These are phyloP conservation scores for Aplodontia rufa DNA, from an alignment of 2,113 vertebrate species.

Conservation along the genomic window DNA sequence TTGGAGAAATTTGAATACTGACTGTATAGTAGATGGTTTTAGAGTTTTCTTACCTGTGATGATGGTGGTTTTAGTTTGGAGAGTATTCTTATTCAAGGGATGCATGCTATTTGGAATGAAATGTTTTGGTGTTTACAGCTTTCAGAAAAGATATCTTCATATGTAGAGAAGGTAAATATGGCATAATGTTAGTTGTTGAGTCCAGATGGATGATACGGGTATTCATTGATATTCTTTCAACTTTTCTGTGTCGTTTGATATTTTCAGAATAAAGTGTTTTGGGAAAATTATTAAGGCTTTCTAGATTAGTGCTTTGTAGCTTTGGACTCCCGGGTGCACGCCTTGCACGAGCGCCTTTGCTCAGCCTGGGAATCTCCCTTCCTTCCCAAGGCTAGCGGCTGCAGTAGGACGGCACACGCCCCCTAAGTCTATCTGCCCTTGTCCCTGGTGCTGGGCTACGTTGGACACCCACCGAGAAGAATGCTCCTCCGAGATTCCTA, in stretches of 20 bases:
- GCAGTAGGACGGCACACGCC: too few species aligned
- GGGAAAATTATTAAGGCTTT: not conserved
- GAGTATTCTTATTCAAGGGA: slow-evolving; percentile 9
- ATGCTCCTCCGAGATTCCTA: slow-evolving; percentile 64
- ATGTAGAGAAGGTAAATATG: not conserved
- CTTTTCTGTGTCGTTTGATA: not conserved
- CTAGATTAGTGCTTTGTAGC: not conserved
- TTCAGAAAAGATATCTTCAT: not conserved
- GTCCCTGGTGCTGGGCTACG: accelerated
- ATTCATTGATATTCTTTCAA: not conserved
- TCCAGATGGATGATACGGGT: not conserved
- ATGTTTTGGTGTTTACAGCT: not conserved
- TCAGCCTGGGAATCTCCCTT: too few species aligned
- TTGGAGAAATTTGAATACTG: not conserved
- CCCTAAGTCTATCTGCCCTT: accelerated
- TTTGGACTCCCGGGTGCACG: too few species aligned
- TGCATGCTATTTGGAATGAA: slow-evolving; percentile 28
- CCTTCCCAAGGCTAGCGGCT: not conserved
- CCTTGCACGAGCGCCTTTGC: not conserved
- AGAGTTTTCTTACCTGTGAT: not conserved
- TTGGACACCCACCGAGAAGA: slow-evolving; percentile 49
- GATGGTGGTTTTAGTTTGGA: not conserved
- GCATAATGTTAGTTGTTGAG: not conserved
- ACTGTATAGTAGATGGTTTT: not conserved
- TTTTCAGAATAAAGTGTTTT: slow-evolving; percentile 44